A percentile compares a stretch with the other conserved stretches of the same genome.
Conservation (phyloP, 2,888 invertebrate species). For the Drosophila monieri region DNA sequence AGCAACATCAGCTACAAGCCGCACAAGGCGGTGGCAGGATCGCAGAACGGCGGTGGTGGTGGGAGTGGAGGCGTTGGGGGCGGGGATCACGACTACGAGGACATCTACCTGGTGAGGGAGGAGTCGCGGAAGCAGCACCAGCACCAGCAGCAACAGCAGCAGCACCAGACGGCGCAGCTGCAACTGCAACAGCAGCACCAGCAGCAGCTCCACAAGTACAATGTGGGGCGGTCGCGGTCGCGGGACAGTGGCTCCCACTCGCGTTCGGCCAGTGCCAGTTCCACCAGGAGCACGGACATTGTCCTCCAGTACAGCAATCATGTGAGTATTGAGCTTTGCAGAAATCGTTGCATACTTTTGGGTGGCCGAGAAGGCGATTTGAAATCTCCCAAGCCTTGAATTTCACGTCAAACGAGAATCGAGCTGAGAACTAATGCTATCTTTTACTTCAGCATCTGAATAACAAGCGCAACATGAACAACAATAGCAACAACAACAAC, state of each 20-base stretch:
- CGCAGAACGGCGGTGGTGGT: conserved; percentile 72
- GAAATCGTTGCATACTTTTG: background rate
- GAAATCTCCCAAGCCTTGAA: no score
- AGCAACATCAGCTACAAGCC: conserved; percentile 41
- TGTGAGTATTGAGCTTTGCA: conserved; percentile 67
- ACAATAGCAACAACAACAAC: conserved; percentile 38
- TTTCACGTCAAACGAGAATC: background rate
- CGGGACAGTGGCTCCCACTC: conserved; percentile 91
- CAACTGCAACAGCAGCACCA: conserved; percentile 66
- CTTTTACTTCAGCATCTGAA: conserved; percentile 77
- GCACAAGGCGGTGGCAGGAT: conserved; percentile 35
- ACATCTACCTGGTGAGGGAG: conserved; percentile 90
- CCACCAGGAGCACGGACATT: conserved; percentile 84
- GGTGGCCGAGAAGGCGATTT: no score
- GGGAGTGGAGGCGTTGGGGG: conserved; percentile 62
- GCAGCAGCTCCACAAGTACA: conserved; percentile 71
- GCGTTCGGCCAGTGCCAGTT: conserved; percentile 87
- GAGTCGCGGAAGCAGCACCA: conserved; percentile 83
- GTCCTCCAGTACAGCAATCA: conserved; percentile 83
- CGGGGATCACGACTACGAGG: conserved; percentile 91
- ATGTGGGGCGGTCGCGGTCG: conserved; percentile 85
- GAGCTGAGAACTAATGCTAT: background rate
- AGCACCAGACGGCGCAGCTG: conserved; percentile 35
- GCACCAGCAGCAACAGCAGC: conserved; percentile 49
- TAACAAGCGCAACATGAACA: conserved; percentile 76